Evolutionary conservation across 2,797 vertebrate genomes (phyloP), one percentile per base, ranked within the genome.

Genomic region (Menidia menidia): DNA sequence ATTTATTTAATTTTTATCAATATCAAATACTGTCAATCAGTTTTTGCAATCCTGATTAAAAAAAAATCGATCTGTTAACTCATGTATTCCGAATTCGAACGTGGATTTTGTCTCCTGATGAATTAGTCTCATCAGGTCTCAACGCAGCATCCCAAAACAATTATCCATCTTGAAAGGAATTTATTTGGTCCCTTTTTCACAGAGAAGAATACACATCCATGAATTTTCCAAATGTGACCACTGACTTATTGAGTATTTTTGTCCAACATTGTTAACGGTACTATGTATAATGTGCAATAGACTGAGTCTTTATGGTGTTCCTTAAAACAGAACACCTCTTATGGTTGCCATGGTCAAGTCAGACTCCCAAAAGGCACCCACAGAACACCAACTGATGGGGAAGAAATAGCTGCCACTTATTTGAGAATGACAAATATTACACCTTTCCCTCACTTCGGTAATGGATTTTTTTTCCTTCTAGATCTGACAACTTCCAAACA

Each of bases 381-480:
- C 25, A n/a, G 25, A 59, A 64, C 74, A 50, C 66, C 66, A 66
- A 76, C 65, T 74, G 68, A 41, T 54, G 43, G 61, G 71, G 47
- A 69, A 71, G 56, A 78, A 73, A 78, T 43, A 58, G 56, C 68
- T 64, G 62, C 75, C 81, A 73, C 81, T 85, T 73, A 78, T 85
- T 81, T 79, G 75, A 85, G 80, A 85, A 85, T 85, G 84, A 82
- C 74, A 87, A 88, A 84, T 85, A 75, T 77, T 66, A 72, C 80
- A 84, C 76, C 79, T 83, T 75, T 77, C 43, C 56, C 62, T 51
- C 6, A 35, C 73, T 43, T 48, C 60, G 4, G 75, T 80, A 77
- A 89, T 87, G 75, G 79, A 76, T 87, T 25, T 25, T 25, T 83
- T 86, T 78, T 77, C 60, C 71, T 63, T 77, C 80, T 75, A 71